These are phyloP conservation scores for Eremobia ochroleuca DNA, from an alignment of 2,888 invertebrate genomes.

Conservation along the genomic window DNA sequence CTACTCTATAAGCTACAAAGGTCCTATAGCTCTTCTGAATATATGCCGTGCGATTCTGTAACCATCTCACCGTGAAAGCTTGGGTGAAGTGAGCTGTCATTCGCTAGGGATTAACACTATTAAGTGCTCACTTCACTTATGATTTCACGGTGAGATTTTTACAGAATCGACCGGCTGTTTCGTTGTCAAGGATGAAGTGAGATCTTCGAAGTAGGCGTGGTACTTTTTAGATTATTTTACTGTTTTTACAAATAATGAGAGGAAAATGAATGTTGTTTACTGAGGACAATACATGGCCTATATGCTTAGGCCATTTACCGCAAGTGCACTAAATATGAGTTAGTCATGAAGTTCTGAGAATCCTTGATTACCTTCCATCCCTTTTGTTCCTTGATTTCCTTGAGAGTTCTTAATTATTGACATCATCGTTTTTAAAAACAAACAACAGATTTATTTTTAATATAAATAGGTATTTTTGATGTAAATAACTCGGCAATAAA, in stretches of 20 bases:
- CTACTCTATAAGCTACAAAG: neutral
- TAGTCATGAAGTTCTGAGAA: neutral
- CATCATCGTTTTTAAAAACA: slow-evolving; percentile 10
- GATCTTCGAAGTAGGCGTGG: neutral
- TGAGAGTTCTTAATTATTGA: neutral
- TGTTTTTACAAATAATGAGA: neutral
- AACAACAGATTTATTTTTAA: neutral
- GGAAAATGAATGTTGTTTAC: neutral
- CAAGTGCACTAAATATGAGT: neutral
- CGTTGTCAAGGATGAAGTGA: neutral
- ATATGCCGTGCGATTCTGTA: too few relatives aligned
- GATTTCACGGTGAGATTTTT: too few relatives aligned
- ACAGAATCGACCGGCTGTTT: too few relatives aligned
- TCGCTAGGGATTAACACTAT: too few relatives aligned
- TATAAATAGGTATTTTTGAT: neutral
- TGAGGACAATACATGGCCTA: neutral
- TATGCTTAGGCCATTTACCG: neutral
- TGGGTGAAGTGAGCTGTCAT: too few relatives aligned
- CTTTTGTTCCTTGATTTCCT: neutral
- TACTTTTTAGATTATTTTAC: neutral
- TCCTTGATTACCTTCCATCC: neutral
- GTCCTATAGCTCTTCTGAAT: neutral
- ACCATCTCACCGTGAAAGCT: too few relatives aligned
- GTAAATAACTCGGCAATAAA: slow-evolving; percentile 21
- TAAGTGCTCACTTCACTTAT: too few relatives aligned